Evolutionary conservation across 2,797 vertebrate species (phyloP), one percentile per base, ranked within the genome.

Genomic region (Silurus lanzhouensis): DNA sequence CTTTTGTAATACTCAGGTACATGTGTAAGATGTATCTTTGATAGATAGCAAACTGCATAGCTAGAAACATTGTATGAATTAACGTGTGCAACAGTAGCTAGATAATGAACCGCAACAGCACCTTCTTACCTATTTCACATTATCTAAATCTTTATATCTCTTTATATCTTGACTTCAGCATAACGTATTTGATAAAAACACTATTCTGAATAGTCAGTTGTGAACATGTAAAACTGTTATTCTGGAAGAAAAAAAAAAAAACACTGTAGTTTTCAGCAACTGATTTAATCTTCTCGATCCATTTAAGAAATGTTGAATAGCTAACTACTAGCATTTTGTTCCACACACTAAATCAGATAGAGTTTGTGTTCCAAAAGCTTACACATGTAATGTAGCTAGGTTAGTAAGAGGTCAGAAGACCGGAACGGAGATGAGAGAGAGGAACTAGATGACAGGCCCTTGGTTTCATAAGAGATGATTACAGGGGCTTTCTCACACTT

Each of bases 381-480:
- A 78, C 71, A 88, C 44, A 80, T 77, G 76, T 25, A 67, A 80
- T 77, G 70, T 38, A 61, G 68, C 15, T 52, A 78, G 83, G 86
- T 85, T 20, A 85, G 17, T 25, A 22, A 81, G 83, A 84, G 82
- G 81, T 86, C 78, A 89, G n/a, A 86, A 48, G 67, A 52, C 20
- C 2, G n/a, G 17, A 60, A 44, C 13, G 38, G 38, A 84, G 77
- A 87, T 84, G 48, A 87, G 46, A 80, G 85, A 87, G 85, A 87
- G 58, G 48, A 60, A 22, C 44, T 38, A 81, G 70, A 84, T 87
- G 85, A 87, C 66, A 86, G 85, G 52, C 61, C 27, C 27, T 68
- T 81, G 60, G 82, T 75, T 84, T 80, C 61, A 67, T 84, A 84
- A 84, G 81, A 83, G 48, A 84, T 60, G 70, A 87, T 87, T 87